These are phyloP conservation scores for Ceratitis capitata DNA, from an alignment of 1,140 invertebrate species.

Conservation along the genomic window DNA sequence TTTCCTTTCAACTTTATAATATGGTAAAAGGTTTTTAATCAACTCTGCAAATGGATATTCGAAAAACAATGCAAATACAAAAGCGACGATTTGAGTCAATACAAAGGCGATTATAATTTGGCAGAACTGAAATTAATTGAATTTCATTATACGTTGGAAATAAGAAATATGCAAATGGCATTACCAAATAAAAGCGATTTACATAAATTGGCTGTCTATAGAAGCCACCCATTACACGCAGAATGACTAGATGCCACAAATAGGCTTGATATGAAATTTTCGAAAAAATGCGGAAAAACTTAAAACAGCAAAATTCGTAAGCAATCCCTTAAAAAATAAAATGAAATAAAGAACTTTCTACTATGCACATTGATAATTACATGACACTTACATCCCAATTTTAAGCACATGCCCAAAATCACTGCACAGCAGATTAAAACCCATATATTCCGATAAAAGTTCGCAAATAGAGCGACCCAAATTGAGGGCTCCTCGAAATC, in stretches of 20 bases:
- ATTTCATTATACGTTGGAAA: background rate
- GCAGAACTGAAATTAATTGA: background rate
- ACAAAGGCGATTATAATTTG: constrained; percentile 21
- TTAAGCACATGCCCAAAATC: constrained; percentile 52
- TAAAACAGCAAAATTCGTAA: constrained; percentile 49
- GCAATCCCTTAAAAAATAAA: constrained; percentile 49
- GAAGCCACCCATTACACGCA: constrained; percentile 50
- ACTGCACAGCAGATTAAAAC: constrained; percentile 50
- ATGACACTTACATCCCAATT: constrained; percentile 54
- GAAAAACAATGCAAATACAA: constrained; percentile 19
- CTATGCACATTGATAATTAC: background rate
- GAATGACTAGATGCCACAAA: constrained; percentile 52
- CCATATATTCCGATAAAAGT: constrained; percentile 53
- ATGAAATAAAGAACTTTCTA: background rate
- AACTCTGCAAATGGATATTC: constrained; percentile 7
- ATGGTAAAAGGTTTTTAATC: background rate
- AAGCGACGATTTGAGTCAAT: background rate
- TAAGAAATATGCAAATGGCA: background rate
- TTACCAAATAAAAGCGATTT: constrained; percentile 36
- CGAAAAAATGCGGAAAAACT: constrained; percentile 51
- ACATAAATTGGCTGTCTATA: constrained; percentile 50
- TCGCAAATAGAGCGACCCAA: constrained; percentile 58
- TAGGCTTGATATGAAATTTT: constrained; percentile 58
- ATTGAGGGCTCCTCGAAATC: constrained; percentile 55
- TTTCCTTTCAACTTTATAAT: background rate